Base-by-base conservation (phyloP, 2,888 invertebrate genomes). In the Morpho helenor region DNA sequence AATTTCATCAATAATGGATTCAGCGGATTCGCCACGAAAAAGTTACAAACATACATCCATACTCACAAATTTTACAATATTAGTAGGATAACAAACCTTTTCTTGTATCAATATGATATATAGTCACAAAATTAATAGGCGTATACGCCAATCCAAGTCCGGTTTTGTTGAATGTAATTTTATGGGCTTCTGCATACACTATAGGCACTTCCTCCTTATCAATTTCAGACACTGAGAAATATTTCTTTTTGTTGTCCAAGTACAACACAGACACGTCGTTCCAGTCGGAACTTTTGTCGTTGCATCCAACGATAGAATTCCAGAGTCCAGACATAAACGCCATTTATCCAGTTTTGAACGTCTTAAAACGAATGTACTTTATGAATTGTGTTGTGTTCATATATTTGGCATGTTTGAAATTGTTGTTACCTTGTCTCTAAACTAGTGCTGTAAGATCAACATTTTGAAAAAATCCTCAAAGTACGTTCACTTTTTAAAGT, bases 71-170 rank as follows among this genome's bases (percentile, higher is more conserved):
- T n/a, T n/a, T n/a, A n/a, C n/a, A n/a, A n/a, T n/a, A n/a, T n/a
- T n/a, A n/a, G n/a, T n/a, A n/a, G n/a, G n/a, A n/a, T n/a, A n/a
- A 82, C 88, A 72, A 82, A 95, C 95, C 95, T 94, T 93, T 93
- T 73, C 92, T 92, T 22, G 93, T 91, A 68, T 93, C 92, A 68
- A 94, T 87, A 78, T 92, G 92, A 82, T 88, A 95, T 67, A 92
- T 81, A 31, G 93, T 91, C 64, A 94, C 79, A 71, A 93, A 93
- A 64, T 91, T 93, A 54, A 94, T 69, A 0, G 94, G 94, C 3
- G 87, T 85, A 67, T 92, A 94, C 64, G 89, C 79, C 51, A 92
- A 79, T 55, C 92, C 93, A 45, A 92, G 83, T 47, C 88, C 91
- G 47, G 82, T 77, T 63, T 84, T 85, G 69, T 91, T 91, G 61